Conservation (phyloP, 2,888 invertebrate genomes). For the Sarcophaga subvicina region DNA sequence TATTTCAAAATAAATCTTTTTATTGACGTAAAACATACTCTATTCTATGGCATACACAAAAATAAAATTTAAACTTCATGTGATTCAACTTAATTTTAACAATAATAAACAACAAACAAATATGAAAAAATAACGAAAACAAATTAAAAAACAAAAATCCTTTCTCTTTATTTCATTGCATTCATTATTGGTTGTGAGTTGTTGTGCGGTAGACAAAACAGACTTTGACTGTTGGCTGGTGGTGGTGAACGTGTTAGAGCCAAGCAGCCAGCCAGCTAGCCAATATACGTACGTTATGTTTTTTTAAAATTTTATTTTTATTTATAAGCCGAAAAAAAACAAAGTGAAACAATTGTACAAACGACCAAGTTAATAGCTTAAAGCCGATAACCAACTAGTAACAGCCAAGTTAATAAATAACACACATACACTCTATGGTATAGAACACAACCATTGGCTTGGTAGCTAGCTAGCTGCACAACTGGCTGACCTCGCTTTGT, state of each 20-base stretch:
- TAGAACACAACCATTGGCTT: constrained; percentile 18
- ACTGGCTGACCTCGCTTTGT: constrained; percentile 69
- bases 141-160: constrained; percentile 43
- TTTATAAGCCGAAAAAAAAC: constrained; percentile 37
- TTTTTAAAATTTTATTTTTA: not conserved
- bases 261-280: not conserved
- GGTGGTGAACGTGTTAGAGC: constrained; percentile 35
- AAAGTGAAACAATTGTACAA: constrained; percentile 54
- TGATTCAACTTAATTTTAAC: constrained; percentile 3
- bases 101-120: constrained; percentile 1
- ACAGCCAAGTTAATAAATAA: constrained; percentile 60
- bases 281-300: not conserved
- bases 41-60: no score
- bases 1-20: constrained; percentile 2
- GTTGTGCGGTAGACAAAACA: constrained; percentile 10
- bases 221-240: constrained; percentile 56
- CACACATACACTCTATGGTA: not conserved
- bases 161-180: constrained; percentile 65
- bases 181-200: not conserved
- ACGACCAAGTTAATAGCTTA: constrained; percentile 43
- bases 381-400: constrained; percentile 63
- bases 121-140: not conserved
- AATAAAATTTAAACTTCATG: not conserved
- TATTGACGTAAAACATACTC: constrained; percentile 5
- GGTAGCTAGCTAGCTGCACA: constrained; percentile 26